These are phyloP conservation scores for Tachina lurida DNA, from an alignment of 2,888 invertebrate species.

Conservation along the genomic window DNA sequence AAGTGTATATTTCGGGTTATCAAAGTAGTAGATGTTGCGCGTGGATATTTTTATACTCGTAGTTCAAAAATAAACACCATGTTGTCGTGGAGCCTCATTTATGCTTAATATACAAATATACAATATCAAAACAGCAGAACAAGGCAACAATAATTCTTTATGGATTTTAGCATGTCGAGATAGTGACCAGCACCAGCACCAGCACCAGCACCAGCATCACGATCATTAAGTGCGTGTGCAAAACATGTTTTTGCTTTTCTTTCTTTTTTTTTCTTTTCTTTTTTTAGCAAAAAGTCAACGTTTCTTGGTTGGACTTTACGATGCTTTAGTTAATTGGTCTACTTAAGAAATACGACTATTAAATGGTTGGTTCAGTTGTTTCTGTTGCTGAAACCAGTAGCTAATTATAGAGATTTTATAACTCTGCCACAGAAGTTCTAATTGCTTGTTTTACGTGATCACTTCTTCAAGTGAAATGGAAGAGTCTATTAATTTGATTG, in stretches of 20 bases:
- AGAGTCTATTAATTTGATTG: slow-evolving; percentile 44
- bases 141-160: slow-evolving; percentile 62
- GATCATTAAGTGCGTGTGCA: slow-evolving; percentile 64
- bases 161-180: slow-evolving; percentile 62
- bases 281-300: neutral
- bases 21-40: slow-evolving; percentile 65
- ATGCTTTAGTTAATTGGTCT: slow-evolving; percentile 65
- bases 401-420: slow-evolving; percentile 57
- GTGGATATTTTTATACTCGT: slow-evolving; percentile 67
- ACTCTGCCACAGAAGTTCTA: slow-evolving; percentile 44
- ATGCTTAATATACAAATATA: slow-evolving; percentile 35
- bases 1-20: slow-evolving; percentile 62
- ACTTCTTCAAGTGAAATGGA: slow-evolving; percentile 26
- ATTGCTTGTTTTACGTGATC: slow-evolving; percentile 51
- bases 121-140: slow-evolving; percentile 1
- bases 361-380: slow-evolving; percentile 25
- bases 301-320: slow-evolving; percentile 48
- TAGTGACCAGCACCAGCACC: slow-evolving; percentile 31
- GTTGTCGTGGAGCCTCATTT: slow-evolving; percentile 58
- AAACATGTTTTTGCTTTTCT: slow-evolving; percentile 46
- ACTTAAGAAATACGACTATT: slow-evolving; percentile 8
- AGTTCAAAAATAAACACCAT: slow-evolving; percentile 59
- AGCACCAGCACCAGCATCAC: slow-evolving; percentile 26
- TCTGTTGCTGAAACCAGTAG: slow-evolving; percentile 47
- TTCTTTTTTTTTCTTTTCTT: neutral